Evolutionary conservation across 2,797 vertebrate genomes (phyloP), one percentile per base, ranked within the genome.

Genomic region (Anguilla pacifica): DNA sequence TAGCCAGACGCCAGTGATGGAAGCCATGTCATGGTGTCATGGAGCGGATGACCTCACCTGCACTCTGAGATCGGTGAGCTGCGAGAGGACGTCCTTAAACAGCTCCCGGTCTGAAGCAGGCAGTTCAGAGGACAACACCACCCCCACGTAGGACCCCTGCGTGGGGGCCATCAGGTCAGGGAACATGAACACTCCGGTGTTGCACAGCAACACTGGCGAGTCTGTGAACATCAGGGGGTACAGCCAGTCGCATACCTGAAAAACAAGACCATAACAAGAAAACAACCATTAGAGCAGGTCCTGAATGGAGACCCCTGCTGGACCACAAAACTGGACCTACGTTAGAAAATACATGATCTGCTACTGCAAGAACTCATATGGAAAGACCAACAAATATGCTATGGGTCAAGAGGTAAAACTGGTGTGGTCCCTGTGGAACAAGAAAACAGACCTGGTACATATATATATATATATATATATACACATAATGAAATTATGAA

Each of bases 171-270:
- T 98, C 88, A 98, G 94, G 93, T 99, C 97, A 0, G 99, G 98
- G 89, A 99, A 99, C 98, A 99, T 99, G 92, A 97, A 99, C 91
- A 98, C 98, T 15, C 98, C 99, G 0, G 96, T 97, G 91, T 93
- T 98, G 90, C 98, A 99, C 88, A 97, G 97, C 86, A 99, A 91
- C 89, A 98, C 97, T 0, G 98, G 98, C 17, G 98, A 99, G 90
- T 98, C 95, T 67, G 93, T 93, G 88, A 95, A 92, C 97, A 99
- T 97, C 59, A 99, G 96, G 1, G 98, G 98, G 91, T 98, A 99
- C 0, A 99, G 89, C 99, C 99, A 99, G 94, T 98, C 98, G 91
- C 97, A 99, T 90, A 99, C 98, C 99, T 99, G 93, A 70, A 93
- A 89, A 84, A 83, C 72, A 22, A 39, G 6, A 46, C 13, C 9